These are phyloP conservation scores for Drosophila parabipectinata DNA, from an alignment of 1,140 invertebrate species.

Conservation along the genomic window DNA sequence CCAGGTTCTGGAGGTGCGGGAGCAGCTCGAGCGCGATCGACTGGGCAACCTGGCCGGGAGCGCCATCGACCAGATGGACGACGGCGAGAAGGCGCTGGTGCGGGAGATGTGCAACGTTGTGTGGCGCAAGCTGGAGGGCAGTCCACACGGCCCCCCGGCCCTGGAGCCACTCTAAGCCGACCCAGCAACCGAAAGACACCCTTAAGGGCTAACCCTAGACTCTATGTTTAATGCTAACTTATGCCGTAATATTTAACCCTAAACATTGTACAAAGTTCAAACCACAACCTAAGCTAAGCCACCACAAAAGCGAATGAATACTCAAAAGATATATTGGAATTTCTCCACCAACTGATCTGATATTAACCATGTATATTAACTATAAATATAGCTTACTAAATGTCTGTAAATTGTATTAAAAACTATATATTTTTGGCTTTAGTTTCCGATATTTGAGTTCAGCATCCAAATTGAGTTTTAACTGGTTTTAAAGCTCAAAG, in stretches of 20 bases:
- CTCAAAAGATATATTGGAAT: slow-evolving; percentile 47
- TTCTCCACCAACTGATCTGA: slow-evolving; percentile 21
- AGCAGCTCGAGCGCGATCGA: slow-evolving; percentile 90
- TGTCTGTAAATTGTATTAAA: not conserved
- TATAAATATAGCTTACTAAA: not conserved
- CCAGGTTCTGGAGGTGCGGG: slow-evolving; percentile 95
- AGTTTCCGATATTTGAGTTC: not conserved
- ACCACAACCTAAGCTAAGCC: slow-evolving; percentile 68
- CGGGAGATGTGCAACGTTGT: slow-evolving; percentile 98
- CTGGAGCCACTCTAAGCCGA: slow-evolving; percentile 72
- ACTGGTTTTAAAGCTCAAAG: slow-evolving; percentile 47
- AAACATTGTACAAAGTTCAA: slow-evolving; percentile 76
- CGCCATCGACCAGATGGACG: slow-evolving; percentile 89
- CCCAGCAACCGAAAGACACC: not conserved
- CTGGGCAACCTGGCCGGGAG: slow-evolving; percentile 76
- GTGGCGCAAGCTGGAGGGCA: slow-evolving; percentile 86
- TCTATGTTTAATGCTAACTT: slow-evolving; percentile 56
- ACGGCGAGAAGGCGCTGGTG: slow-evolving; percentile 96
- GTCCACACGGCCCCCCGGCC: slow-evolving; percentile 74
- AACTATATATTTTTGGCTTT: not conserved
- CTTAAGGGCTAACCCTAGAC: slow-evolving; percentile 56
- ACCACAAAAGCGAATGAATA: slow-evolving; percentile 53
- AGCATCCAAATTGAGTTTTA: slow-evolving; percentile 47
- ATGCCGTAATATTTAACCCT: slow-evolving; percentile 63
- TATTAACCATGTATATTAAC: not conserved